Conservation (phyloP, 2,888 invertebrate genomes). For the Tenodera sinensis region DNA sequence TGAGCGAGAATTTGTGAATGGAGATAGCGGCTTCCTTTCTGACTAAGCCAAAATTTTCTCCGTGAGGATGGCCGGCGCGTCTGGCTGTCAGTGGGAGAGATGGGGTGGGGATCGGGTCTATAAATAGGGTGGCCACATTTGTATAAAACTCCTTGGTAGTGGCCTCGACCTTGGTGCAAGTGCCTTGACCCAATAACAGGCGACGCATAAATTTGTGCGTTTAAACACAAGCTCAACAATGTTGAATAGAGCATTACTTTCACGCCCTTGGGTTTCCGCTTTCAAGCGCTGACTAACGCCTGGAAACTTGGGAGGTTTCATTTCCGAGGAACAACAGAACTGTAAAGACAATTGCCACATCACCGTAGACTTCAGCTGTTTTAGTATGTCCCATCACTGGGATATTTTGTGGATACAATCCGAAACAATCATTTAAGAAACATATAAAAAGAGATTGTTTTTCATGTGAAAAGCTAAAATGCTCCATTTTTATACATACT, state of each 20-base stretch:
- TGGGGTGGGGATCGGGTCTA: neutral
- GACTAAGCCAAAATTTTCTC: neutral
- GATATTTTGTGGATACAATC: too few species aligned
- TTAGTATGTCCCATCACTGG: too few species aligned
- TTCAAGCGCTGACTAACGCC: neutral
- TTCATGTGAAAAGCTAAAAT: too few species aligned
- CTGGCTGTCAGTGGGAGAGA: neutral
- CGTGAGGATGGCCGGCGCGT: neutral
- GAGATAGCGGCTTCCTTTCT: neutral
- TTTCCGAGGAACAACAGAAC: neutral
- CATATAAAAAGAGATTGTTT: too few species aligned
- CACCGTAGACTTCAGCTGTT: neutral
- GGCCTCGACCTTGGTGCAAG: neutral
- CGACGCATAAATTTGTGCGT: neutral
- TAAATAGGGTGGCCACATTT: neutral
- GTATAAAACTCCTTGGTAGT: neutral
- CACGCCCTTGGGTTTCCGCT: neutral
- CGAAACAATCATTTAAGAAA: too few species aligned
- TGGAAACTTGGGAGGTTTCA: neutral
- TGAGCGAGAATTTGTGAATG: too few species aligned
- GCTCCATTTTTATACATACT: too few species aligned
- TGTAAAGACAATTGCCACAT: neutral
- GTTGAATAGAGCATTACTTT: neutral
- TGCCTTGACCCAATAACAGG: neutral
- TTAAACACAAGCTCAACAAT: neutral